Base-by-base conservation (phyloP, 2,888 invertebrate species). In the Philopedon plagiatum region DNA sequence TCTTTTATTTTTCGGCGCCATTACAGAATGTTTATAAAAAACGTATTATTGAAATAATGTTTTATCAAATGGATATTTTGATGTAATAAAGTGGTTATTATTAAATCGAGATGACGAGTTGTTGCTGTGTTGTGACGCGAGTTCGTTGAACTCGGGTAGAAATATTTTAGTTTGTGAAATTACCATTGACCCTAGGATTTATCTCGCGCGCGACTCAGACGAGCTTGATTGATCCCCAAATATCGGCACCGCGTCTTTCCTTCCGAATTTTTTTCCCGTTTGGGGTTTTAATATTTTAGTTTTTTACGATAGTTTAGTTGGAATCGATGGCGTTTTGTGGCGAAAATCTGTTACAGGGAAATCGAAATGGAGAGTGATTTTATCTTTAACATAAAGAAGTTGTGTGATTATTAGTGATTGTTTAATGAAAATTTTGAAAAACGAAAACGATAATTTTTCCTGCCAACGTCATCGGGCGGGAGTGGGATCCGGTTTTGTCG, bases 131-230 rank as follows among this genome's bases (percentile, higher is more conserved):
- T 58, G 74, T 68, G 60, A 68, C 71, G 75, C 23, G 64, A 56
- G 80, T 76, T 79, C 78, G 76, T 74, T 68, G 80, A 79, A 77
- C 81, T 74, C 76, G 54, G 71, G 76, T 76, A 79, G 79, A 78
- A 77, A 76, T 76, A 79, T 78, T 80, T 79, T 76, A 78, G 76
- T 80, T 77, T 78, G 80, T 74, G 78, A 80, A 80, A 79, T 80
- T 80, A 80, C 78, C 79, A 79, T 78, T 80, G 80, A 81, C 80
- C 81, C 78, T 78, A 73, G 69, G 73, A 73, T 78, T 79, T 81
- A 81, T 80, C 80, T 64, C 60, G 56, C 57, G 57, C 32, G 41
- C 69, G 62, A 23, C 44, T 69, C 29, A 37, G 46, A 57, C 21
- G 56, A 32, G 70, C 23, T 29, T 21, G 57, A 64, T 70, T 70